Percentiles rank a stretch among this genome's conserved stretches.
These are phyloP conservation scores for Linurgus olivaceus DNA, from an alignment of 2,797 vertebrate genomes.

Conservation along the genomic window DNA sequence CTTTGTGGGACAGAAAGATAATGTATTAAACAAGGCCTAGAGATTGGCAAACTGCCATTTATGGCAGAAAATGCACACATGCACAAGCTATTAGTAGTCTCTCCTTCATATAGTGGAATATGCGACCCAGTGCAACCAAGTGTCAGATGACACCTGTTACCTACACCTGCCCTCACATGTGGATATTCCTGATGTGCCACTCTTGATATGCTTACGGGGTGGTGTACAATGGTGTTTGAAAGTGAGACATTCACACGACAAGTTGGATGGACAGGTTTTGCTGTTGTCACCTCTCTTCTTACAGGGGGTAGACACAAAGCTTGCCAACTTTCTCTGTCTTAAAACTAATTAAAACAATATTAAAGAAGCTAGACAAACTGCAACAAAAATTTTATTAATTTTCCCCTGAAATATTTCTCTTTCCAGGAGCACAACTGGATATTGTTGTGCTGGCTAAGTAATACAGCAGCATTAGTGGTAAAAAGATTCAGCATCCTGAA, in stretches of 20 bases:
- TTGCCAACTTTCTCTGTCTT: not conserved
- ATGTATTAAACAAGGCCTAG: not conserved
- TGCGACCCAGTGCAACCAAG: accelerated
- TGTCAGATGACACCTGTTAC: not conserved
- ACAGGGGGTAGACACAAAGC: not conserved
- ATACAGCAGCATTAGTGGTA: not conserved
- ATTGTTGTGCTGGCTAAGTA: not conserved
- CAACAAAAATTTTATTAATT: not conserved
- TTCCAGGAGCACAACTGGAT: not conserved
- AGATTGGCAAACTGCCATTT: not conserved
- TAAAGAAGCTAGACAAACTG: not conserved
- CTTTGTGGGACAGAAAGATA: not conserved
- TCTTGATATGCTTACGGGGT: not conserved
- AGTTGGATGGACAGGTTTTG: not conserved
- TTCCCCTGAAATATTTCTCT: not conserved
- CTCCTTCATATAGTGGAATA: not conserved
- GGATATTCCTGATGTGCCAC: not conserved
- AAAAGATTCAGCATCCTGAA: not conserved
- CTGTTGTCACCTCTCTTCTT: not conserved
- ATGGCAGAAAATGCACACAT: not conserved
- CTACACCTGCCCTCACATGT: not conserved
- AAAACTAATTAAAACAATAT: not conserved
- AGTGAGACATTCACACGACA: not conserved
- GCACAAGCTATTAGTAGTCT: not conserved
- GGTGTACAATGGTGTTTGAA: not conserved